A percentile compares a stretch with the other conserved stretches of the same genome.
These are phyloP conservation scores for Macroteleia sp. DNA, from an alignment of 2,888 invertebrate species.

Conservation along the genomic window DNA sequence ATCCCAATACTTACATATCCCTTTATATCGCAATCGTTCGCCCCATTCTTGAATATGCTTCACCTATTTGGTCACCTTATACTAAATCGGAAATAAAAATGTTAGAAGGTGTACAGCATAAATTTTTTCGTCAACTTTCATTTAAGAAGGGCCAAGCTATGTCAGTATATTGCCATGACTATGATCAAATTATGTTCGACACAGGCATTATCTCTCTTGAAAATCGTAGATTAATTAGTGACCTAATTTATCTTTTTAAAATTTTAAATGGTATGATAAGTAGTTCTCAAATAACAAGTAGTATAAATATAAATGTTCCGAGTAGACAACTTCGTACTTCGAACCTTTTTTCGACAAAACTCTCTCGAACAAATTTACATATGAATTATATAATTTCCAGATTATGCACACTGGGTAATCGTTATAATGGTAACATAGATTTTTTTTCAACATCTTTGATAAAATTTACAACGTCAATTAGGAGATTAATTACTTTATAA, in stretches of 20 bases:
- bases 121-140: slow-evolving; percentile 2
- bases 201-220: background rate
- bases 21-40: background rate
- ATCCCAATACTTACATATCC: background rate
- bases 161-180: background rate
- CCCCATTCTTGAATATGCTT: slow-evolving; percentile 4
- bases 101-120: background rate
- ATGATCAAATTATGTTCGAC: background rate
- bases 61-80: background rate
- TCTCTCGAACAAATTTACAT: background rate
- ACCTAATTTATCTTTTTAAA: background rate
- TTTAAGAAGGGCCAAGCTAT: background rate
- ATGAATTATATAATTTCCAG: background rate
- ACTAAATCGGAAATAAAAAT: no score
- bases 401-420: background rate
- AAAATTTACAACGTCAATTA: no score
- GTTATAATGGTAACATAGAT: background rate
- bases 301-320: background rate
- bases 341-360: background rate
- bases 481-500: no score
- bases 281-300: background rate
- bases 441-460: no score
- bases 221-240: background rate
- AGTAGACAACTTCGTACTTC: background rate
- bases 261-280: background rate